Conservation (phyloP, 2,113 vertebrate species). For the Chauna torquata region DNA sequence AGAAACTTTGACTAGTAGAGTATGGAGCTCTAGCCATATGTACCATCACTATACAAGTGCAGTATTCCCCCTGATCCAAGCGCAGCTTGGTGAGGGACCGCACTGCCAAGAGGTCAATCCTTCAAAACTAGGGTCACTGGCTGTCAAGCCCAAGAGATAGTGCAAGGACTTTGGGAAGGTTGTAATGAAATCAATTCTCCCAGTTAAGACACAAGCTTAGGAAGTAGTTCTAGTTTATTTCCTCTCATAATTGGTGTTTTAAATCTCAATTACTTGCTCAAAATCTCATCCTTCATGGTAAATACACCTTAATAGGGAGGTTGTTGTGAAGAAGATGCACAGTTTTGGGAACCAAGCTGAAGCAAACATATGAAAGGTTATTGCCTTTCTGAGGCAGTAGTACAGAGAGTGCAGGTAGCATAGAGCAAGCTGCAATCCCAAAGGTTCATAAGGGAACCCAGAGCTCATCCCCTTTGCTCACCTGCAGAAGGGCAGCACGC, state of each 20-base stretch:
- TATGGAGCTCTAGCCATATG: not conserved
- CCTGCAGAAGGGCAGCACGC: not conserved
- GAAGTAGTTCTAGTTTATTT: not conserved
- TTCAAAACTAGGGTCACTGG: conserved; percentile 16
- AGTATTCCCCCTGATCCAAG: not conserved
- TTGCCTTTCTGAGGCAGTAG: not conserved
- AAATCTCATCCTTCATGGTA: not conserved
- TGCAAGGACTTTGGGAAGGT: not conserved
- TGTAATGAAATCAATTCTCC: not conserved
- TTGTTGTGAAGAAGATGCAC: not conserved
- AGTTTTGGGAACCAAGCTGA: not conserved
- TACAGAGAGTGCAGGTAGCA: not conserved
- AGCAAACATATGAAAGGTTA: not conserved
- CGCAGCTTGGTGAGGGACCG: not conserved
- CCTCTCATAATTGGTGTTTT: conserved; percentile 11
- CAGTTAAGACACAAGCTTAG: not conserved
- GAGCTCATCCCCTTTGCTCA: not conserved
- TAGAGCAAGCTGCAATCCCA: not conserved
- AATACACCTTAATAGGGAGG: not conserved
- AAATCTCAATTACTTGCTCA: conserved; percentile 7
- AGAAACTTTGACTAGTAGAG: not conserved
- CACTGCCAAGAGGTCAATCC: not conserved
- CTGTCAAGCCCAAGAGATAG: not conserved
- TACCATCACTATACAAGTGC: not conserved
- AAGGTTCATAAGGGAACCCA: not conserved